Evolutionary conservation across 1,140 invertebrate species (phyloP), one percentile per base, ranked within the genome.

Genomic region (Hesperophylax magnus): DNA sequence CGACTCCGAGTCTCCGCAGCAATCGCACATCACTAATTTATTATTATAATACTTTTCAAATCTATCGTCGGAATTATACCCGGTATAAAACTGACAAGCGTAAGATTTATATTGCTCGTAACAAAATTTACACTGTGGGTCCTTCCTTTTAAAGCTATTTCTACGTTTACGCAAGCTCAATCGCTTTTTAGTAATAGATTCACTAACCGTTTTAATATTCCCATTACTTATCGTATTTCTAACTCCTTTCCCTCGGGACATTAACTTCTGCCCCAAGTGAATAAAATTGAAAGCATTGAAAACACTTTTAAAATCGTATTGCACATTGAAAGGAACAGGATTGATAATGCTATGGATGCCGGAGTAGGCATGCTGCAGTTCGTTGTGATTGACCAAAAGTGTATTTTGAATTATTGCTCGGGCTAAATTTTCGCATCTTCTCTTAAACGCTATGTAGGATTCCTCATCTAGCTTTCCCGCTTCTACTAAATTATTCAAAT

Each of bases 261-360:
- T 74, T 31, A 84, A 54, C 22, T 80, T 81, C 53, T 82, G 77
- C 56, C 75, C 79, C 17, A 79, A 85, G 11, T 79, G 71, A 20
- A 82, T 76, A 27, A 82, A 80, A 67, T 81, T 84, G 17, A 82
- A 54, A 34, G 77, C 74, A 71, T 84, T 81, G 65, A 84, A 84
- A 22, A 82, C 72, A 75, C 75, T 84, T 39, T 82, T 80, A 63
- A 83, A 85, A 34, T 85, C 83, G 81, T 87, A 87, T 58, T 86
- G 84, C 39, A 89, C 85, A 84, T 88, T 87, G 39, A 86, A 86
- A n/a, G 90, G 88, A 58, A 88, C 85, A 22, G 91, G 91, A 84
- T 91, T 89, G 20, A 93, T 89, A 82, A 93, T 93, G 83, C 92
- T 93, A 86, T 93, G 92, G 75, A 93, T 86, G 14, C 92, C 92